Evolutionary conservation across 2,888 invertebrate genomes (phyloP).

Genomic region (Carabus problematicus): DNA sequence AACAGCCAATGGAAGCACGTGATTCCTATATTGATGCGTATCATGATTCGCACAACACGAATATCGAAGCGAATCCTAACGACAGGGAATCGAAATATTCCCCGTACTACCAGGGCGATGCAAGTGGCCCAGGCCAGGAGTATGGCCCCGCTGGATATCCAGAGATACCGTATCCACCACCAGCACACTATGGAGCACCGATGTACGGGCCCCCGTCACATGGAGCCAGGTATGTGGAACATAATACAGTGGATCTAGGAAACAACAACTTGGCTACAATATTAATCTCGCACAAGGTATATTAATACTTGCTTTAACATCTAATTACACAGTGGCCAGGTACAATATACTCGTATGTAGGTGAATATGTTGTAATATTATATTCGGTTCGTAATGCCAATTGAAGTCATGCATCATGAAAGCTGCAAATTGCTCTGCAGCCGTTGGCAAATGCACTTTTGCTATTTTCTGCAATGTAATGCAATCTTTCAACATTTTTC

Average conservation of each 20-base stretch:
- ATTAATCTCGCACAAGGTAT: too few species aligned
- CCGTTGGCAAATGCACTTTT: too few species aligned
- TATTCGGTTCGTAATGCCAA: conserved; percentile 23
- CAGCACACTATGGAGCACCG: conserved; percentile 46
- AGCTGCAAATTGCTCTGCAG: too few species aligned
- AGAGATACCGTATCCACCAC: conserved; percentile 49
- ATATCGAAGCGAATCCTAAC: conserved; percentile 60
- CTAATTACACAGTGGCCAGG: too few species aligned
- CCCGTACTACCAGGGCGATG: conserved; percentile 46
- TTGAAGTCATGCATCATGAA: background rate
- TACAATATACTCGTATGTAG: too few species aligned
- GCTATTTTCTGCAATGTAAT: too few species aligned
- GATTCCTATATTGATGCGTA: conserved; percentile 74
- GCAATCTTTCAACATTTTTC: too few species aligned
- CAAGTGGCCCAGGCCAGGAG: conserved; percentile 48
- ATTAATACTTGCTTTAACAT: too few species aligned
- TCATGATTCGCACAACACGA: conserved; percentile 62
- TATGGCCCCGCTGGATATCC: conserved; percentile 58
- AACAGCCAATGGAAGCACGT: conserved; percentile 50
- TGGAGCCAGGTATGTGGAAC: background rate
- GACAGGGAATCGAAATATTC: conserved; percentile 54
- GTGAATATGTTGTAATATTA: background rate
- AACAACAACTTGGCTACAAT: too few species aligned
- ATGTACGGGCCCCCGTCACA: conserved; percentile 17
- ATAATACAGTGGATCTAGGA: too few species aligned